Conservation (phyloP, 1,140 invertebrate genomes). For the Amphibalanus amphitrite region DNA sequence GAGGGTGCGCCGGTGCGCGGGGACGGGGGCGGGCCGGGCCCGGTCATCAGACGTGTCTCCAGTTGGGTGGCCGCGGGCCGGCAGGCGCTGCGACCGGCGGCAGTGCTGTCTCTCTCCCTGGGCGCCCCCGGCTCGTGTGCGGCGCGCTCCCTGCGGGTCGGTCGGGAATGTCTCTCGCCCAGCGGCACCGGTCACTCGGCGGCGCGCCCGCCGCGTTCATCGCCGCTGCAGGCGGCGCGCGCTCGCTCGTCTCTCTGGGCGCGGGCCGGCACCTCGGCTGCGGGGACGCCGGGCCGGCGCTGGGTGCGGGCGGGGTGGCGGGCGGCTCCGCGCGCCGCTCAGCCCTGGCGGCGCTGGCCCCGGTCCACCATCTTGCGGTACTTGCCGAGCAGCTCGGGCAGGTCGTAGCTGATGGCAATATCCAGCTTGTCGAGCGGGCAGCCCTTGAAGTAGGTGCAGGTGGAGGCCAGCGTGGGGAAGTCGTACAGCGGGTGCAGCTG, state of each 20-base stretch:
- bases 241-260: too few relatives aligned
- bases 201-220: too few relatives aligned
- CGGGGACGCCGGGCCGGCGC: too few relatives aligned
- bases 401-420: conserved; percentile 72
- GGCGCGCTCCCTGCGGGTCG: too few relatives aligned
- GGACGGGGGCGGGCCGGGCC: too few relatives aligned
- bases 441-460: conserved; percentile 76
- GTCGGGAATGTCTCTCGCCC: background rate
- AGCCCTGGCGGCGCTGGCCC: background rate
- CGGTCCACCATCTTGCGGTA: conserved; percentile 30
- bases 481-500: conserved; percentile 69
- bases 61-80: background rate
- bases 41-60: background rate
- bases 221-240: too few relatives aligned
- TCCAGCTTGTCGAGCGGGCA: conserved; percentile 84
- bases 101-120: background rate
- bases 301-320: too few relatives aligned
- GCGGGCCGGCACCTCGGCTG: too few relatives aligned
- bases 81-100: too few relatives aligned
- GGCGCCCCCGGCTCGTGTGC: too few relatives aligned
- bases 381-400: conserved; percentile 80
- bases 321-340: background rate
- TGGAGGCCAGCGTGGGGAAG: conserved; percentile 68
- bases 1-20: too few relatives aligned
- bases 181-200: too few relatives aligned